Base-by-base conservation (phyloP, 2,113 vertebrate genomes). In the Gnathonemus echidnorhynchus region DNA sequence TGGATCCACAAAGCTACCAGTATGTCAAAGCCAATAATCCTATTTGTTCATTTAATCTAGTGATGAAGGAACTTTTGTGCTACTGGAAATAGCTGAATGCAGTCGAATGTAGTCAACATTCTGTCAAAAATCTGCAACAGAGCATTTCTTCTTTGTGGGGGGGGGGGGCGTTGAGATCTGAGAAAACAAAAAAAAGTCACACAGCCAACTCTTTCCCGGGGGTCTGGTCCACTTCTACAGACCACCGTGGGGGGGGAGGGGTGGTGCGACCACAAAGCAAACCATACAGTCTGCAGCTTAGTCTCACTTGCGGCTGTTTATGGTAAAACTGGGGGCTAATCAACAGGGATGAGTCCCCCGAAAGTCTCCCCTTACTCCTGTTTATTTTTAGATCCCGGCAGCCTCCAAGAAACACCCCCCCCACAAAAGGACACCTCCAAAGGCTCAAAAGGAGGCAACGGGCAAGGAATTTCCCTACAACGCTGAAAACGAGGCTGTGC, bases 41-140 rank as follows among this genome's bases (percentile, higher is more conserved):
- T 86, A 96, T 96, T 95, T 94, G 94, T 95, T 96, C 95, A 95
- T 95, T 95, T 96, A 95, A 94, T 92, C 94, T 95, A 94, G 94
- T 94, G 95, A 96, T 96, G 95, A 97, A 95, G 94, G 96, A 95
- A 94, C 95, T 96, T 96, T 96, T 96, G 95, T 97, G 95, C 93
- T 93, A 94, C 92, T 95, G 92, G 92, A 7, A 88, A 45, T 66
- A 35, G 56, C 39, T 95, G 96, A 96, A 94, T 90, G 56, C 83
- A 77, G 48, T 88, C 50, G 96, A 96, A 94, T 90, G 88, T 84
- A 52, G 48, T 88, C 50, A 80, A 86, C 88, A 89, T 24, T 39
- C 42, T 85, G 77, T 85, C 88, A 58, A 58, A 90, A 89, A 62
- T 90, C 62, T 46, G 48, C 49, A 90, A 52, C 86, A 80, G 86